Base-by-base conservation (phyloP, 2,888 invertebrate genomes). In the Formica aserva region DNA sequence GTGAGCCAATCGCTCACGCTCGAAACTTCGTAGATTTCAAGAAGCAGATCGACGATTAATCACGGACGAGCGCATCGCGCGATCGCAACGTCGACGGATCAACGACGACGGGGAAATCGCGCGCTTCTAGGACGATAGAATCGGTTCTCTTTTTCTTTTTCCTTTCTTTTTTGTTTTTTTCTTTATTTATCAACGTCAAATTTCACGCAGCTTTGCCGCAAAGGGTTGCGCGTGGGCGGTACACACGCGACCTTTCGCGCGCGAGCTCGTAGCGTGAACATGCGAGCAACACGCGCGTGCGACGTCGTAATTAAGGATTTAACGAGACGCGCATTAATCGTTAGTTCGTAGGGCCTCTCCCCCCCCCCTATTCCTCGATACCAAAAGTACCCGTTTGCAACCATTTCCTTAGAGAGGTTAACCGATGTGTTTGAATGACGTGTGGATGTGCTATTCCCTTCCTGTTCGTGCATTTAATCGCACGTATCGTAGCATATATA, bases 341-440 rank as follows among this genome's bases (percentile, higher is more conserved):
- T 81, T 92, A 92, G 91, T 87, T 85, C 85, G 83, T 92, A 92
- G 87, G 89, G 22, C 41, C 41, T 6, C 22, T 35, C 18, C 84
- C 74, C 74, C 74, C 84, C 74, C 77, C 74, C 60, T 35, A 26
- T 18, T 57, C 65, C 35, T 55, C 65, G 32, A 83, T 87, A 87
- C 84, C 87, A 87, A 84, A 88, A 88, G 77, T 69, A 67, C 82
- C 84, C 75, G 71, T 87, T 88, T 83, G 81, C 85, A 86, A 78
- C 74, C 81, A 80, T 90, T 89, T 89, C 85, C 90, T 86, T 52
- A 71, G 66, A 84, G 86, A 84, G 83, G 82, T 45, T 75, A 84
- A 86, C 81, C 87, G 86, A 86, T 87, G 82, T 88, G 92, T 91
- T 82, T 92, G 92, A 93, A 92, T 91, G 92, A 83, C 85, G 93